phyloP scores from a whole-genome alignment of 53 echinoderm and acorn worm species.

The Echinarachnius parma region DNA sequence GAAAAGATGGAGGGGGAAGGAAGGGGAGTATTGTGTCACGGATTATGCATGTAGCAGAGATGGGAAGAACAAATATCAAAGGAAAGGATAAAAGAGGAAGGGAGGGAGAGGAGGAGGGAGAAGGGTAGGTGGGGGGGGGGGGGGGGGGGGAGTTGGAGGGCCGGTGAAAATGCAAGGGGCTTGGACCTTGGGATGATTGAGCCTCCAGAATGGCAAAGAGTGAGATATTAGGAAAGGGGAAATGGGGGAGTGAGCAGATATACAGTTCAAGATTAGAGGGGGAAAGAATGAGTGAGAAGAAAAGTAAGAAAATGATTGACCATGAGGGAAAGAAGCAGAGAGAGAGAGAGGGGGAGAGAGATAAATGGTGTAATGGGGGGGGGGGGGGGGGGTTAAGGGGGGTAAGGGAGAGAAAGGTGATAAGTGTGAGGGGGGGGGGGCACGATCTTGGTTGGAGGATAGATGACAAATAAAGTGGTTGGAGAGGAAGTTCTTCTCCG shows the following conservation, averaged over 20 bases:
- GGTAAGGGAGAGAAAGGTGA: neutral
- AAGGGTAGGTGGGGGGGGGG: neutral
- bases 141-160: neutral
- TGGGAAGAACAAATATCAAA: neutral
- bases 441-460: too few relatives aligned
- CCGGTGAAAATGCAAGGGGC: too few relatives aligned
- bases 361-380: neutral
- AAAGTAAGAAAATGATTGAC: neutral
- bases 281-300: neutral
- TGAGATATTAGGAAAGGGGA: too few relatives aligned
- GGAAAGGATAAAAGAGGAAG: neutral
- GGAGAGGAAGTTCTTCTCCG: too few relatives aligned
- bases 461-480: too few relatives aligned
- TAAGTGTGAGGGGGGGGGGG: too few relatives aligned
- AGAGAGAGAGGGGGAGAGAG: slow-evolving; percentile 1
- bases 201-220: too few relatives aligned
- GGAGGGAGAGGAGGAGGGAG: neutral
- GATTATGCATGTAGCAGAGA: too few relatives aligned
- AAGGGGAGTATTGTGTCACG: too few relatives aligned
- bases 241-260: too few relatives aligned
- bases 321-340: neutral
- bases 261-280: neutral
- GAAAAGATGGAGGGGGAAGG: neutral
- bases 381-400: neutral
- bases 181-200: too few relatives aligned